Base-by-base conservation (phyloP, 2,797 vertebrate species). In the Amblyopsis hoosieri region DNA sequence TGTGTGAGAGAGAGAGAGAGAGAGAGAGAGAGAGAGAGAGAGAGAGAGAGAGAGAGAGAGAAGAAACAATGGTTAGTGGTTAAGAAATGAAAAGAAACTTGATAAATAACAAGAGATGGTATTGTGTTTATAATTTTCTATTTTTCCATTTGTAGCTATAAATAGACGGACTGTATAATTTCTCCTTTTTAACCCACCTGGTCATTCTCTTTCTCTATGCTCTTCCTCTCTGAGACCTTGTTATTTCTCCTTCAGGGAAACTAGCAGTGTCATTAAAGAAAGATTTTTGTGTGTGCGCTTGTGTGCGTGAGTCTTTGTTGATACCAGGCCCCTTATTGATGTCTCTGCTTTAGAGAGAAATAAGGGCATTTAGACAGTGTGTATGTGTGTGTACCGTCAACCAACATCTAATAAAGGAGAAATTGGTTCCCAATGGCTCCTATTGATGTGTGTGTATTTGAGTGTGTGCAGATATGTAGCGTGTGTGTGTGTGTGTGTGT, bases 301-400 rank as follows among this genome's bases (percentile, higher is more conserved):
- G 29, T 67, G 62, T 63, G 33, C 60, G 29, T 69, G 69, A 70
- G 61, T 52, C 52, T 68, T 45, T 1, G 14, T 63, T 65, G 74
- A 57, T 75, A 76, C 76, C 66, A 74, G 73, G 51, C 50, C 54
- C 48, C 54, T 79, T 81, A 85, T 82, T 84, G 75, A 86, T 87
- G 82, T 84, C 54, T 53, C 54, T 76, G 70, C 76, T 78, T 78
- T 67, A 67, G 66, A 74, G 15, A 67, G 71, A 78, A 73, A 82
- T 85, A 69, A 79, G 69, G 63, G 68, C 73, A 74, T 84, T 87
- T 79, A 79, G 64, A 63, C 58, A 52, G 60, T 64, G 64, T 54
- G 60, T 65, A 53, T 47, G 45, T 56, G 46, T 6, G 47, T 49
- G 56, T 62, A 23, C 19, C 19, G 2, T 23, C 19, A 23, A 2